phyloP scores from a whole-genome alignment of 2,113 vertebrate species.

The Orycteropus afer region DNA sequence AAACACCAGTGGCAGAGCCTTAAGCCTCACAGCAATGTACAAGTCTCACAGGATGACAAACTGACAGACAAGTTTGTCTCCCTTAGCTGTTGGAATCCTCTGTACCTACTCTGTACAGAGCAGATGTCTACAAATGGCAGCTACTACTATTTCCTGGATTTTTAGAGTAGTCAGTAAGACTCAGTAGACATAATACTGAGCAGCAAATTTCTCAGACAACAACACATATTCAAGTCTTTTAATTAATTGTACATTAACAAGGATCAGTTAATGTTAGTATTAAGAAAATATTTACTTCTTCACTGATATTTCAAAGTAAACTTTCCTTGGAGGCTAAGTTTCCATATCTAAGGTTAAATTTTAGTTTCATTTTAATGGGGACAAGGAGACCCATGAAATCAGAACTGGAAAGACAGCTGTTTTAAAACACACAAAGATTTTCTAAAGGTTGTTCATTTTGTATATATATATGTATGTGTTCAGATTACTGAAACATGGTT shows the following conservation, averaged over 20 bases:
- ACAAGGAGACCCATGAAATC: neutral
- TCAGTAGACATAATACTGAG: slow-evolving; percentile 7
- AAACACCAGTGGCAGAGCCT: no score
- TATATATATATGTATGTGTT: neutral
- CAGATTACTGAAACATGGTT: slow-evolving; percentile 50
- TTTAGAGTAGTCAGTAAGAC: neutral
- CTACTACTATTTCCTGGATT: no score
- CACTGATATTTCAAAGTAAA: slow-evolving; percentile 26
- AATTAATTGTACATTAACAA: slow-evolving; percentile 47
- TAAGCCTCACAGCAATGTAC: no score
- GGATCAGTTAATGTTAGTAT: slow-evolving; percentile 33
- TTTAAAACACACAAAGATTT: slow-evolving; percentile 37
- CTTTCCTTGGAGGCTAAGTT: slow-evolving; percentile 39
- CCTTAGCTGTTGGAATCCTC: no score
- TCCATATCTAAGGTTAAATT: neutral
- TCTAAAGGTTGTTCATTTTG: slow-evolving; percentile 26
- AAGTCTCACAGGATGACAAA: no score
- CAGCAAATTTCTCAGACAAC: slow-evolving; percentile 16
- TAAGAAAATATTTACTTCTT: slow-evolving; percentile 57
- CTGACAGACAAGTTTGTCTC: no score
- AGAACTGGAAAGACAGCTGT: neutral
- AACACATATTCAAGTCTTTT: neutral
- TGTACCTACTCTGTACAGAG: no score
- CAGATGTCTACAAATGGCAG: no score
- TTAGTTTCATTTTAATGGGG: slow-evolving; percentile 10